Base-by-base conservation (phyloP, 1,140 invertebrate genomes). In the Drosophila trapezifrons region DNA sequence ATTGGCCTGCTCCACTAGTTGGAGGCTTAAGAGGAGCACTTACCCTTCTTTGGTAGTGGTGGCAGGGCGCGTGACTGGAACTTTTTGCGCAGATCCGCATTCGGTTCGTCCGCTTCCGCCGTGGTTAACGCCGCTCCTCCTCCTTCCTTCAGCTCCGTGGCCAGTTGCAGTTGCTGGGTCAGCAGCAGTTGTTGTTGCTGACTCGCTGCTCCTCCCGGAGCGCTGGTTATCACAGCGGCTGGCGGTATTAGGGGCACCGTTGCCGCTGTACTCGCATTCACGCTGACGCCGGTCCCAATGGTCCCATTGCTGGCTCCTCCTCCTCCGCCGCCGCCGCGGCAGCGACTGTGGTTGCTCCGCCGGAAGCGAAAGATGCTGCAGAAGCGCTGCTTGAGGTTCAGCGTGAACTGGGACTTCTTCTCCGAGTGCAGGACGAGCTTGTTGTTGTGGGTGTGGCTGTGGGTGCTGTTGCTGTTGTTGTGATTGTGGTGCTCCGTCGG, bases 341-440 rank as follows among this genome's bases (percentile, higher is more conserved):
- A 93, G 37, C 93, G 90, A 79, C 49, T 90, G 49, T 90, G 93
- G 80, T 80, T 94, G 70, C 76, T 94, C 12, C 81, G 93, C 49
- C 94, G 94, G 91, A 96, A 96, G 76, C 95, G 94, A 90, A 97
- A 97, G 82, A 97, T 94, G 92, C 96, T 96, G 92, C 96, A 97
- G 70, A 97, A 93, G n/a, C 96, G 96, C 89, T 97, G 96, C 91
- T 97, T 97, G n/a, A 97, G 93, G 92, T 95, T 96, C 45, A 95
- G 92, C 56, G 90, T 92, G 55, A 92, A 91, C 65, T 93, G 92
- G 8, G 83, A 81, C 55, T 92, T 92, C 60, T 92, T 92, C 25
- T 83, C 78, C 17, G 75, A 66, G 45, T 79, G 78, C 60, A 86
- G 92, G 9, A 93, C 92, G 70, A 94, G 93, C 67, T 93, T 90